phyloP scores from a whole-genome alignment of 2,888 invertebrate species.

The Anticlea derivata region DNA sequence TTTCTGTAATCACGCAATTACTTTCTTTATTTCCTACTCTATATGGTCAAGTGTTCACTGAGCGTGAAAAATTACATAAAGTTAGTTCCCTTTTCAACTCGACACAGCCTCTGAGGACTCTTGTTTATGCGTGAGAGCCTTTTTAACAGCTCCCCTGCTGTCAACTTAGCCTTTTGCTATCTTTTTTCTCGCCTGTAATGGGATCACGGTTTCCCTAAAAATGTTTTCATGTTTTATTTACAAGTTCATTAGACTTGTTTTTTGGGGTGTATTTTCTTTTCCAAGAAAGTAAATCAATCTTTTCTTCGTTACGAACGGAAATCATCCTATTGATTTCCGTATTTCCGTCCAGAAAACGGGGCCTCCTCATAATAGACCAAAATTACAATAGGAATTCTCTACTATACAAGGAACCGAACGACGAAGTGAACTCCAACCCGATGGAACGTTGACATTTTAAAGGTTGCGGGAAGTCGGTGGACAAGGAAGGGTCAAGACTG shows the following conservation, averaged over 20 bases:
- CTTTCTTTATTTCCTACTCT: conserved; percentile 54
- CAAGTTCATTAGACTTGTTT: conserved; percentile 10
- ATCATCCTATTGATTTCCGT: no score
- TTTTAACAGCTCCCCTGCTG: conserved; percentile 35
- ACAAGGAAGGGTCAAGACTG: no score
- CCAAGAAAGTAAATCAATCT: not conserved
- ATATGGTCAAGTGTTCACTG: conserved; percentile 57
- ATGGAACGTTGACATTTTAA: no score
- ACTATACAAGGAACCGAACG: no score
- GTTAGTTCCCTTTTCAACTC: conserved; percentile 45
- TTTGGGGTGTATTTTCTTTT: not conserved
- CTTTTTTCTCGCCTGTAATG: conserved; percentile 31
- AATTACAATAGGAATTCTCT: no score
- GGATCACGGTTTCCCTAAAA: conserved; percentile 19
- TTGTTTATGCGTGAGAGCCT: conserved; percentile 43
- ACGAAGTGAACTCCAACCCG: no score
- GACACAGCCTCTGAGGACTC: conserved; percentile 35
- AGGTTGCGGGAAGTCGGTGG: no score
- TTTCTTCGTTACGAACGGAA: not conserved
- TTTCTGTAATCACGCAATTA: conserved; percentile 70
- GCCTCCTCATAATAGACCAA: no score
- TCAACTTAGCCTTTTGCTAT: conserved; percentile 39
- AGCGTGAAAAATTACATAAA: conserved; percentile 58
- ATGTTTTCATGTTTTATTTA: conserved; percentile 25
- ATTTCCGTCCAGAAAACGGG: no score